Conservation (phyloP, 2,113 vertebrate genomes). For the Hystrix cristata region DNA sequence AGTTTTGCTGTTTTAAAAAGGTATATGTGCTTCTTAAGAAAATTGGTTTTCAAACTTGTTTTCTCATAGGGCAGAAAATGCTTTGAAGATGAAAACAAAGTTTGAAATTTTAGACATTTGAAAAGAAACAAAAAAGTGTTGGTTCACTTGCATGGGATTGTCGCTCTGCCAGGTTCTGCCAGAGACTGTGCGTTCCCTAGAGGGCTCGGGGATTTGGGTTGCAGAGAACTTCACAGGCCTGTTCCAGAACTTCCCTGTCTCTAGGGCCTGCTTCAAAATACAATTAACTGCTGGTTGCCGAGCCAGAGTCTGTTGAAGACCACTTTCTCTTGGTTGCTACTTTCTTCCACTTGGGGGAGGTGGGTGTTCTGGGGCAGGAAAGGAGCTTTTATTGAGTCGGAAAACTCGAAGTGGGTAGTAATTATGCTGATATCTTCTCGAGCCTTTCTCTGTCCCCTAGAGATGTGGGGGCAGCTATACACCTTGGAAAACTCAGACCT, state of each 20-base stretch:
- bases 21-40: slow-evolving; percentile 37
- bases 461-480: not conserved
- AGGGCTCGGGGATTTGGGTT: not conserved
- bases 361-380: not conserved
- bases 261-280: not conserved
- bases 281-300: not conserved
- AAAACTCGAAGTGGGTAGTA: not conserved
- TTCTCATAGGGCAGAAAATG: slow-evolving; percentile 51
- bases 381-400: not conserved
- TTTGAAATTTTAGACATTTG: slow-evolving; percentile 40
- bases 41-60: slow-evolving; percentile 10
- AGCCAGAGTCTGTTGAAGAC: not conserved
- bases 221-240: not conserved
- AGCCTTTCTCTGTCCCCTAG: not conserved
- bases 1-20: not conserved
- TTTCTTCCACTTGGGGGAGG: not conserved
- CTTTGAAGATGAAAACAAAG: not conserved
- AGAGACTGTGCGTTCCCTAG: not conserved
- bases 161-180: not conserved
- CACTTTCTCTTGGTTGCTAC: not conserved
- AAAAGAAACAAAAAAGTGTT: not conserved
- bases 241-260: not conserved
- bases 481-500: not conserved
- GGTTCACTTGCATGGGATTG: not conserved
- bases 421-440: not conserved